These are phyloP conservation scores for Euplexia lucipara DNA, from an alignment of 2,888 invertebrate species.

Conservation along the genomic window DNA sequence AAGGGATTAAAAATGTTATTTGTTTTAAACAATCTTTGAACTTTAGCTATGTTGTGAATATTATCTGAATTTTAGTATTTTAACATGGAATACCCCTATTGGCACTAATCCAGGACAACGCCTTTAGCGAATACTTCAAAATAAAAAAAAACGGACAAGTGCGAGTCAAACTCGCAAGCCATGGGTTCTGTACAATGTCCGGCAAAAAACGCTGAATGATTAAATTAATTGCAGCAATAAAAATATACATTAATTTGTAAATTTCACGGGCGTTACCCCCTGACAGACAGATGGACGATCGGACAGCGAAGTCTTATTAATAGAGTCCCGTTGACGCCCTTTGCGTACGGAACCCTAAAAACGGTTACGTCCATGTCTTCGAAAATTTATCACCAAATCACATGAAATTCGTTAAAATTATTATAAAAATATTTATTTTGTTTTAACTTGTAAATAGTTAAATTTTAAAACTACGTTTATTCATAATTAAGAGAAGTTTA, in stretches of 20 bases:
- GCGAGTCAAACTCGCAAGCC: no score
- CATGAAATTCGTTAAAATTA: slow-evolving; percentile 37
- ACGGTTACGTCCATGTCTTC: background rate
- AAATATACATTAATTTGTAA: no score
- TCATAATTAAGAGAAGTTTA: slow-evolving; percentile 62
- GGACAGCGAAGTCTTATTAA: no score
- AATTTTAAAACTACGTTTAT: slow-evolving; percentile 50
- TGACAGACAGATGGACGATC: no score
- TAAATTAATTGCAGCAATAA: no score
- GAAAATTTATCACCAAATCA: slow-evolving; percentile 5
- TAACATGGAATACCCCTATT: background rate
- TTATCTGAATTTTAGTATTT: background rate
- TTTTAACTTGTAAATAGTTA: slow-evolving; percentile 60
- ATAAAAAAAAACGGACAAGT: no score
- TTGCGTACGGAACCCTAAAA: no score
- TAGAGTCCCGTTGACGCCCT: no score
- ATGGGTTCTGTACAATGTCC: no score
- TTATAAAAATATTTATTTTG: slow-evolving; percentile 44
- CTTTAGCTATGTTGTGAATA: slow-evolving; percentile 10
- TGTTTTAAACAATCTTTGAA: slow-evolving; percentile 9
- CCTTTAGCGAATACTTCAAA: background rate
- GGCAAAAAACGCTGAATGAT: no score
- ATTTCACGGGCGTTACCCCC: no score
- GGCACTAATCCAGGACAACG: background rate
- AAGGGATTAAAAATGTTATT: background rate